Evolutionary conservation across 92 coral and sea anemone genomes (phyloP).

Genomic region (Bergia puertoricense): DNA sequence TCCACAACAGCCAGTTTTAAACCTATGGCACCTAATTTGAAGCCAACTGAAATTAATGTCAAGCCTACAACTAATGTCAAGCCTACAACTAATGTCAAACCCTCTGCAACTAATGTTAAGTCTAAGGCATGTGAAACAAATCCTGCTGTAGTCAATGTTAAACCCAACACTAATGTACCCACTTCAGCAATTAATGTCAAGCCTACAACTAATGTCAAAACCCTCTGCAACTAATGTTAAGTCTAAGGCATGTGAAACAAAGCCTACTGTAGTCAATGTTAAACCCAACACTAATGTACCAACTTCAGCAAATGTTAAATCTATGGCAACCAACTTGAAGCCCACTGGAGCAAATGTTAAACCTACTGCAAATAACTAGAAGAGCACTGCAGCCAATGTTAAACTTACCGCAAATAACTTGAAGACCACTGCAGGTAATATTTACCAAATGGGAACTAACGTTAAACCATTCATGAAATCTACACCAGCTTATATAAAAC

Average conservation of each 20-base stretch:
- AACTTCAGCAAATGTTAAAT: not conserved
- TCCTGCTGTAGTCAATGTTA: not conserved
- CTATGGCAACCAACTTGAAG: not conserved
- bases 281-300: not conserved
- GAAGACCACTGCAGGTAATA: not conserved
- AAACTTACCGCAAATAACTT: not conserved
- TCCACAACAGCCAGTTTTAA: too few relatives aligned
- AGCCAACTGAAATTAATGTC: too few relatives aligned
- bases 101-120: too few relatives aligned
- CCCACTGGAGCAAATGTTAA: not conserved
- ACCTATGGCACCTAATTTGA: too few relatives aligned
- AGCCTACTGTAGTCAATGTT: not conserved
- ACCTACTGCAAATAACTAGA: not conserved
- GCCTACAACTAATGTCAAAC: too few relatives aligned
- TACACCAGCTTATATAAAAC: too few relatives aligned
- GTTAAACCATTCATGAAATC: not conserved
- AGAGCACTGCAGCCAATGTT: not conserved
- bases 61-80: not conserved
- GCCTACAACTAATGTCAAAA: not conserved
- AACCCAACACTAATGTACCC: not conserved
- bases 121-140: too few relatives aligned
- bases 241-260: not conserved
- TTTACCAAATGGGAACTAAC: not conserved
- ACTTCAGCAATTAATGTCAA: constrained; percentile 29
- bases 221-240: constrained; percentile 13